A percentile compares a stretch with the other conserved stretches of the same genome.
Evolutionary conservation across 2,113 vertebrate species (phyloP).

Genomic region (Ctenomys sociabilis): DNA sequence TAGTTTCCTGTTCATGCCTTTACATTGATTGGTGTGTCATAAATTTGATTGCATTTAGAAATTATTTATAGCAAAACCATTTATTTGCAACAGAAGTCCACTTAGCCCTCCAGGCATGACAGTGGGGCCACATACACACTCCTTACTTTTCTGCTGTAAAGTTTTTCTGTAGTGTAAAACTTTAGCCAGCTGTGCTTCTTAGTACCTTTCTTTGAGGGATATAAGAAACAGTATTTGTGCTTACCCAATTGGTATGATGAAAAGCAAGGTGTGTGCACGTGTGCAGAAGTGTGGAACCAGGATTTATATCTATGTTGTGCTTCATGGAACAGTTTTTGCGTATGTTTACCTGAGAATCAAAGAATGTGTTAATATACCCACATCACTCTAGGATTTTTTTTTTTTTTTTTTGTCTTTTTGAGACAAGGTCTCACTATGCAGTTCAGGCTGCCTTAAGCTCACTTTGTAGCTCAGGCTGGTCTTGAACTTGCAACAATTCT

Average conservation of each 20-base stretch:
- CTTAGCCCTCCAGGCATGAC: neutral
- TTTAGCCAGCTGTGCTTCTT: neutral
- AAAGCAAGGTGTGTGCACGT: neutral
- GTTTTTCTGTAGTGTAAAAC: neutral
- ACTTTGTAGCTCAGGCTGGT: no score
- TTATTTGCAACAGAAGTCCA: neutral
- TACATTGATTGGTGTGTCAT: neutral
- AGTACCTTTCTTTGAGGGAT: neutral
- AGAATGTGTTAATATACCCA: neutral
- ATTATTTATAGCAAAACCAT: constrained; percentile 1
- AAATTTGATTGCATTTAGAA: neutral
- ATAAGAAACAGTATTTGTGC: neutral
- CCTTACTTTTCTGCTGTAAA: neutral
- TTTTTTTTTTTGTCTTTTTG: no score
- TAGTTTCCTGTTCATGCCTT: neutral
- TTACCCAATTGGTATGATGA: neutral
- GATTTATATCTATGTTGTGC: neutral
- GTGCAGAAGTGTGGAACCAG: neutral
- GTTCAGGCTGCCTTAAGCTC: no score
- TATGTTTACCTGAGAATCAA: neutral
- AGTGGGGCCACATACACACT: neutral
- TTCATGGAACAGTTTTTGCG: neutral
- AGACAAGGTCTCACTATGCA: no score
- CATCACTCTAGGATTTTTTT: neutral
- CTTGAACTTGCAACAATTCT: no score